These are phyloP conservation scores for Punctoribates punctum DNA, from an alignment of 2,888 invertebrate genomes.

Conservation along the genomic window DNA sequence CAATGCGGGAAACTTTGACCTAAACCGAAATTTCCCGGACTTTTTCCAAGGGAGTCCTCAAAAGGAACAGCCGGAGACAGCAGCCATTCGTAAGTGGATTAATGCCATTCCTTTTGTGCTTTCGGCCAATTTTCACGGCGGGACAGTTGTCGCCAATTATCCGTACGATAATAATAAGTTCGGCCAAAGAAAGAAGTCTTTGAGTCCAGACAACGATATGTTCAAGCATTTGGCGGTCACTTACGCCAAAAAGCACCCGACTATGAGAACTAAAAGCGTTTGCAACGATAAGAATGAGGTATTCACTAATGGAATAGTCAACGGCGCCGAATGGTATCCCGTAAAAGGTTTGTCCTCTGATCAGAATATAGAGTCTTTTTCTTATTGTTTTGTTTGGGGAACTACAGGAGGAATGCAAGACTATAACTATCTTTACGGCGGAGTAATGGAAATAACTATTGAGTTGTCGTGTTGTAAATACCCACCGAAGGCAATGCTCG, in stretches of 20 bases:
- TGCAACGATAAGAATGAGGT: constrained; percentile 54
- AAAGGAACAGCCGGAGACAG: constrained; percentile 81
- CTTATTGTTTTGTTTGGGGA: no score
- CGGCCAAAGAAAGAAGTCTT: not conserved
- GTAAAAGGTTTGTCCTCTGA: constrained; percentile 37
- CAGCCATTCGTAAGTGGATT: constrained; percentile 88
- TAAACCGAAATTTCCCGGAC: constrained; percentile 93
- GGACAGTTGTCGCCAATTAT: constrained; percentile 90
- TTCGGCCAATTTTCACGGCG: constrained; percentile 89
- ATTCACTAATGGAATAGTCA: constrained; percentile 84
- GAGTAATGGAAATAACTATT: constrained; percentile 89
- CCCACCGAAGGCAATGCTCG: constrained; percentile 66
- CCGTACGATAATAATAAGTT: constrained; percentile 79
- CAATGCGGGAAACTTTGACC: constrained; percentile 79
- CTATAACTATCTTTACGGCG: constrained; percentile 85
- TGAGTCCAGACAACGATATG: constrained; percentile 71
- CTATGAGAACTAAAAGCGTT: constrained; percentile 50
- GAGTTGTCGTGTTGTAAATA: constrained; percentile 83
- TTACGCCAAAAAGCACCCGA: constrained; percentile 62
- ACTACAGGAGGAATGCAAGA: constrained; percentile 88
- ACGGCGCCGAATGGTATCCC: constrained; percentile 90
- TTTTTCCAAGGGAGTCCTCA: constrained; percentile 83
- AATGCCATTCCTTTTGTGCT: constrained; percentile 86
- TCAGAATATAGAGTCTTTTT: no score
- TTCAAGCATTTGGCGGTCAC: constrained; percentile 74